Base-by-base conservation (phyloP, 2,113 vertebrate genomes). In the Clarias macrocephalus region DNA sequence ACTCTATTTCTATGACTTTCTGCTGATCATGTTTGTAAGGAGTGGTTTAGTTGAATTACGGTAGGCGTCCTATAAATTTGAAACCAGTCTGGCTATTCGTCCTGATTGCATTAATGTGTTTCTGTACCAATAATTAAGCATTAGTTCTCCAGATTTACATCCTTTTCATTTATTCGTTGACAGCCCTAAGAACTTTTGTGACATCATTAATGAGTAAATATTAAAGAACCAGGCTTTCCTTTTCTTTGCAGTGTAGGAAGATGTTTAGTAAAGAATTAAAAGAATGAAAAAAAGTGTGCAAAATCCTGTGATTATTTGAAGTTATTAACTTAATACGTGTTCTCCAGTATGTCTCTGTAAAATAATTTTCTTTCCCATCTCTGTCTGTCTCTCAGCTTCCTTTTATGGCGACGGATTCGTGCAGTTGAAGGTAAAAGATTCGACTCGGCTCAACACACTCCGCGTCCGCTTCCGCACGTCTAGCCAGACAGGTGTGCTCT, bases 341-440 rank as follows among this genome's bases (percentile, higher is more conserved):
- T 18, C 16, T 0, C 42, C 33, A 59, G 54, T 37, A 21, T 81
- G 19, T 23, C 28, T 28, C 1, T 37, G 13, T 84, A 66, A 68
- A 15, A 52, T 25, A n/a, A 16, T 66, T 54, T 75, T 10, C 25
- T 11, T 3, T 21, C 12, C 60, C 8, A 5, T 62, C 18, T 60
- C 2, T 60, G 1, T 8, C 19, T 62, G 8, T 63, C 3, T 59
- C 33, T 73, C 88, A 96, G 95, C 92, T 81, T 96, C 95, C 12
- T 96, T 97, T 93, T 96, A 94, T 90, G 96, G 96, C 33, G 90
- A 95, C 88, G 96, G 95, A 88, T 98, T 96, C 86, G 95, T 97
- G 83, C 94, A 95, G 83, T 90, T 98, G 89, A 97, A 94, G 75
- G 89, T 93, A 85, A 66, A 86, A 54, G 96, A 97, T 89, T 89